Conservation (phyloP, 2,113 vertebrate species). For the Phalacrocorax brasilianus region DNA sequence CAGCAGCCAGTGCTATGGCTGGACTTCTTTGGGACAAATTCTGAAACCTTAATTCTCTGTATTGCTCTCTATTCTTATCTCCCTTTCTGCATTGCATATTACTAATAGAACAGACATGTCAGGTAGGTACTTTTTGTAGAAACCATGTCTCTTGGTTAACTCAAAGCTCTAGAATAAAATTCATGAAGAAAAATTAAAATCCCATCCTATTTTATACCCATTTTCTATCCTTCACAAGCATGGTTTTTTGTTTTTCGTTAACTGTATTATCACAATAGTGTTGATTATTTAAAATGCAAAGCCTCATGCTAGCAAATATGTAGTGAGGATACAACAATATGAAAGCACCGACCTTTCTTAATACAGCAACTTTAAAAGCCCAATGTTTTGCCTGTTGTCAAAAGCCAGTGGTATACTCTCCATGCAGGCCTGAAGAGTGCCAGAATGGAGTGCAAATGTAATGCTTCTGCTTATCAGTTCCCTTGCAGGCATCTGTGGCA, state of each 20-base stretch:
- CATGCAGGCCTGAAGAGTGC: not conserved
- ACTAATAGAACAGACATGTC: not conserved
- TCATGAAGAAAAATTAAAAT: not conserved
- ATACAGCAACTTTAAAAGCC: not conserved
- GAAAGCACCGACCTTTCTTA: not conserved
- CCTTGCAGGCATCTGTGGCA: not conserved
- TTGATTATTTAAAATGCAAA: not conserved
- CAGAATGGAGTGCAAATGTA: not conserved
- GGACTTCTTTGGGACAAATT: not conserved
- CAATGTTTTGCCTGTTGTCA: not conserved
- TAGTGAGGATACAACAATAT: not conserved
- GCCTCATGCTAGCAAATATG: not conserved
- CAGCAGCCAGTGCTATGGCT: fast-evolving
- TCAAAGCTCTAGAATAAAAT: not conserved
- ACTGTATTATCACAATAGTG: not conserved
- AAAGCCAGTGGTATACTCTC: not conserved
- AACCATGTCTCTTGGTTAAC: not conserved
- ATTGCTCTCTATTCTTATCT: not conserved
- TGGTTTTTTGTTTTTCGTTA: not conserved
- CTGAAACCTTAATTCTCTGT: not conserved
- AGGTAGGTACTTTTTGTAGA: not conserved
- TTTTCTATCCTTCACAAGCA: not conserved
- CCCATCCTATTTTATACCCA: not conserved
- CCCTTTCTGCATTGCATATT: not conserved
- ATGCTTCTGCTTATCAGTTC: not conserved